Base-by-base conservation (phyloP, 2,113 vertebrate species). In the Stictonetta naevosa region DNA sequence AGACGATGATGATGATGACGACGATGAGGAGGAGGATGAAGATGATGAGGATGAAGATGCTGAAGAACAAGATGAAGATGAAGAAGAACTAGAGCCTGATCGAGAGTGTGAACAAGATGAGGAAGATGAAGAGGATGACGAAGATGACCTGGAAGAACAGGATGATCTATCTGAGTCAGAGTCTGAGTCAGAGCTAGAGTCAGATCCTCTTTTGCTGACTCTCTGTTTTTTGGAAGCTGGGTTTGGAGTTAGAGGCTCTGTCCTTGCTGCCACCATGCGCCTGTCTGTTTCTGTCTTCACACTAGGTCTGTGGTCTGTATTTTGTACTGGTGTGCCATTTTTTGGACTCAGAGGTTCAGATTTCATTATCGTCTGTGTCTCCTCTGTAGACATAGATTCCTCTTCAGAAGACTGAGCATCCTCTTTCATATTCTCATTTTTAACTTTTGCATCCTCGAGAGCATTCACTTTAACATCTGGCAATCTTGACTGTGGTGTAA, bases 231-330 rank as follows among this genome's bases (percentile, higher is more conserved):
- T 99, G 95, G 98, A 98, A 33, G 98, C 98, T 38, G 99, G 97
- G 96, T 99, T 99, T 60, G 99, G 99, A 31, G 99, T 99, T 42
- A 99, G 98, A 23, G 99, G 99, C 81, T 99, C 99, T 79, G 99
- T 99, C 95, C 99, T 98, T 48, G 99, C 99, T 31, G 99, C 99
- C 92, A 99, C 99, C 99, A 99, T 99, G 83, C 98, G 98, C 34
- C 98, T 98, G 94, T 97, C 96, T 95, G 96, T 98, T 96, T 79
- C 96, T 88, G 93, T 97, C 98, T 97, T 98, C 58, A 95, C 83
- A 8, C 97, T 93, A 23, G 98, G 97, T 93, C 98, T 99, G 96
- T 98, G 98, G 38, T 99, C 98, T 74, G 94, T 56, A 78, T 98
- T 78, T 97, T 98, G 97, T 82, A 98, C 52, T 80, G 98, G 69